Evolutionary conservation across 2,797 vertebrate genomes (phyloP).

Genomic region (Melanitta fusca): DNA sequence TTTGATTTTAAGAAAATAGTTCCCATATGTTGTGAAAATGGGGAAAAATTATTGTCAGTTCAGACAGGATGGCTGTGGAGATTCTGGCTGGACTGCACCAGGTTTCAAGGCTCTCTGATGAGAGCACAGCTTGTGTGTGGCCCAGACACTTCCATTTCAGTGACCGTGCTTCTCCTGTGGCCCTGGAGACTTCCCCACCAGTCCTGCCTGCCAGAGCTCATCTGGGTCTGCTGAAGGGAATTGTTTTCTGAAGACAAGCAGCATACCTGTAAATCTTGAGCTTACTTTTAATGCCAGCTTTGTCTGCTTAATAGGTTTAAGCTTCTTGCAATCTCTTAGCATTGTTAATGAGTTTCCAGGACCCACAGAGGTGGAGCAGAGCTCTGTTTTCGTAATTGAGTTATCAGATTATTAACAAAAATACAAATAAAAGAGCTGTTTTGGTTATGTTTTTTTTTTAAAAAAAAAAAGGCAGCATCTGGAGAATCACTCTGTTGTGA

Average conservation of each 20-base stretch:
- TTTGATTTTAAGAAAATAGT: background rate
- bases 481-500: background rate
- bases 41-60: background rate
- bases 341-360: conserved; percentile 17
- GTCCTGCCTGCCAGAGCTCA: background rate
- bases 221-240: background rate
- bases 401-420: conserved; percentile 48
- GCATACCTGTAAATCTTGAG: background rate
- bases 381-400: background rate
- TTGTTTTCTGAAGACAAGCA: background rate
- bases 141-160: rapidly evolving
- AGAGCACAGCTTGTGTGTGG: background rate
- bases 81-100: background rate
- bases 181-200: rapidly evolving
- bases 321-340: background rate
- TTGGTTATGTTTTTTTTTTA: background rate
- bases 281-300: background rate
- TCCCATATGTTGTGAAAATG: background rate
- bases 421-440: conserved; percentile 28
- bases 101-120: background rate
- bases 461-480: background rate
- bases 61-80: rapidly evolving
- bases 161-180: background rate
- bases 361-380: conserved; percentile 32
- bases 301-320: conserved; percentile 17